Conservation (phyloP, 2,113 vertebrate species). For the Protomyctophum bolini region DNA sequence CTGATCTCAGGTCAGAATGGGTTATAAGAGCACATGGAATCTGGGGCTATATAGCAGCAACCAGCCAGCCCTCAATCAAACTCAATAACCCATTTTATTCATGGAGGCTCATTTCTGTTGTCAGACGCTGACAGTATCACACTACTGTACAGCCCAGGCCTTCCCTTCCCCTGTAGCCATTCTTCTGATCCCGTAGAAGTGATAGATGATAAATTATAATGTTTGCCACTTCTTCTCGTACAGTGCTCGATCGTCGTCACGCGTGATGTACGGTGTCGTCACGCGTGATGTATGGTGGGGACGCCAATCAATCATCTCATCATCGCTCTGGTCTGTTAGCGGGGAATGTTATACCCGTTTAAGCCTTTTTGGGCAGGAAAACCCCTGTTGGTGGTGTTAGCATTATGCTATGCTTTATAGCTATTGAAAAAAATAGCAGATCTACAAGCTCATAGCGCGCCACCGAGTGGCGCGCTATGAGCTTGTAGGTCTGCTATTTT, state of each 20-base stretch:
- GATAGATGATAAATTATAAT: conserved; percentile 68
- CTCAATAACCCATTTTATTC: conserved; percentile 52
- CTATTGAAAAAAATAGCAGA: too few species aligned
- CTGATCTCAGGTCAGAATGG: too few species aligned
- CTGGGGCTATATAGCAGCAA: conserved; percentile 1
- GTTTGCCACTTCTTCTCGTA: conserved; percentile 55
- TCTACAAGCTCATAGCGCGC: too few species aligned
- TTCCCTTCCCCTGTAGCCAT: conserved; percentile 53
- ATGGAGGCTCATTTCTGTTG: conserved; percentile 52
- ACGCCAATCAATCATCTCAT: conserved; percentile 62
- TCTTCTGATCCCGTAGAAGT: conserved; percentile 39
- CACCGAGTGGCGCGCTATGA: too few species aligned
- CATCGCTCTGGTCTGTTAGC: conserved; percentile 51
- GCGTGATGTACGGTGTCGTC: too few species aligned
- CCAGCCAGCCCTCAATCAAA: conserved; percentile 48
- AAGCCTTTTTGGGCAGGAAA: too few species aligned
- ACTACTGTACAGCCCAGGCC: conserved; percentile 43
- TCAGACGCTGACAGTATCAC: conserved; percentile 52
- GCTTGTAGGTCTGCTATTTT: too few species aligned
- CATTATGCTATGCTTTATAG: too few species aligned
- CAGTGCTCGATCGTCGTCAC: conserved; percentile 52
- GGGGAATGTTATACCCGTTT: conserved; percentile 38
- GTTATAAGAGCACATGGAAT: conserved; percentile 16
- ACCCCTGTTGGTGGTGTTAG: too few species aligned
- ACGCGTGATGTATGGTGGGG: conserved; percentile 47